phyloP scores from a whole-genome alignment of 92 coral and sea anemone genomes.

The Porites lobata region DNA sequence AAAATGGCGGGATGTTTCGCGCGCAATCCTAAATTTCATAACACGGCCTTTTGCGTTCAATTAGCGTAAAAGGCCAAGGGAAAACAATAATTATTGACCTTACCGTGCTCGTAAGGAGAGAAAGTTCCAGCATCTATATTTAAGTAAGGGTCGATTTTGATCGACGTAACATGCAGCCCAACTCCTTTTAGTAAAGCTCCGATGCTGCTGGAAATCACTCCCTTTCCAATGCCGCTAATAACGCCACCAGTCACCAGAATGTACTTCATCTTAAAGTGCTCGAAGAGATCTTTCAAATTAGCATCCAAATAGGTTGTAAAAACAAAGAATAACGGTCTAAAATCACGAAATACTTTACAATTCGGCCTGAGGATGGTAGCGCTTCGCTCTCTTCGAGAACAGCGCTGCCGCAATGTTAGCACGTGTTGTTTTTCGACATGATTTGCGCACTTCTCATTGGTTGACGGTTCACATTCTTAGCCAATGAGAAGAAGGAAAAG shows the following conservation, averaged over 20 bases:
- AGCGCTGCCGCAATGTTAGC: not conserved
- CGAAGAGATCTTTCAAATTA: not conserved
- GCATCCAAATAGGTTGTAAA: not conserved
- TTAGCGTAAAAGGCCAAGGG: not conserved
- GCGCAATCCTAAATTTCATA: not conserved
- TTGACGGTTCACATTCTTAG: not conserved
- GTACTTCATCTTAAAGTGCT: constrained; percentile 80
- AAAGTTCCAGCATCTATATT: constrained; percentile 99
- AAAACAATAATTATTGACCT: not conserved
- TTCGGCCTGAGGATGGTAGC: not conserved
- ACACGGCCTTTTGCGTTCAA: not conserved
- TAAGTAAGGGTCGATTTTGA: constrained; percentile 96
- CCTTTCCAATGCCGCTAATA: constrained; percentile 98
- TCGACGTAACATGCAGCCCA: constrained; percentile 90
- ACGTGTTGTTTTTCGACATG: not conserved
- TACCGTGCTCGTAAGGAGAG: constrained; percentile 99
- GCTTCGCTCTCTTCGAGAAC: constrained; percentile 24
- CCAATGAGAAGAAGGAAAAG: not conserved
- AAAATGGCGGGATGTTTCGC: constrained; percentile 48
- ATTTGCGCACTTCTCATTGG: not conserved
- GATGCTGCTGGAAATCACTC: constrained; percentile 97
- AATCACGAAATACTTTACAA: not conserved
- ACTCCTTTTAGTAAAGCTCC: constrained; percentile 95
- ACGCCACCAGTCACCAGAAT: constrained; percentile 98
- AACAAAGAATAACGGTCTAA: not conserved